Conservation (phyloP, 1,140 invertebrate genomes). For the Drosophila bifasciata region DNA sequence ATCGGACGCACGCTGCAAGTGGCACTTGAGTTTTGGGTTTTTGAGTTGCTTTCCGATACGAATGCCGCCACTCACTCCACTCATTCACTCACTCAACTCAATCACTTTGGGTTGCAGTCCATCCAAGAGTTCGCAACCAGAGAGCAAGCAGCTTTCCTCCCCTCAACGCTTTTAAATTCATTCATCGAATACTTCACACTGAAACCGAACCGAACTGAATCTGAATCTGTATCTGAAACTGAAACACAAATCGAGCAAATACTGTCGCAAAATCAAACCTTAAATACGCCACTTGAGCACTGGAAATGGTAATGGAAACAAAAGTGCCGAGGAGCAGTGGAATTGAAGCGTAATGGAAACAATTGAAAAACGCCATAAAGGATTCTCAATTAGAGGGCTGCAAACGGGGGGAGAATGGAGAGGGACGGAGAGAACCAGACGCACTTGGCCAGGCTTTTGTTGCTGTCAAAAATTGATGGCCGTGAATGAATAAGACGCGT, state of each 20-base stretch:
- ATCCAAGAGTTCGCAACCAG: background rate
- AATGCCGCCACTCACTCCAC: constrained; percentile 45
- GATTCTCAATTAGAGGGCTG: constrained; percentile 75
- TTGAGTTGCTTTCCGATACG: constrained; percentile 42
- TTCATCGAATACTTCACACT: constrained; percentile 30
- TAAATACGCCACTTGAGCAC: constrained; percentile 81
- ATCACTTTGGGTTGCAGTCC: too few relatives aligned
- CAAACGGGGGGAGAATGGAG: background rate
- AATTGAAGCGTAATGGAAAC: constrained; percentile 82
- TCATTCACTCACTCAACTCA: constrained; percentile 1
- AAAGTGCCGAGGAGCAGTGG: constrained; percentile 57
- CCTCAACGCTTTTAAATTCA: constrained; percentile 54
- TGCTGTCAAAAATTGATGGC: constrained; percentile 82
- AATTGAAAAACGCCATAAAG: constrained; percentile 81
- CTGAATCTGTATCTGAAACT: too few relatives aligned
- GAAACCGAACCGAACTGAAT: constrained; percentile 22
- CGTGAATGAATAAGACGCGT: constrained; percentile 73
- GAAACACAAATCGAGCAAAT: constrained; percentile 52
- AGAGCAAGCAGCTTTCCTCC: constrained; percentile 16
- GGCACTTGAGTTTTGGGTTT: constrained; percentile 58
- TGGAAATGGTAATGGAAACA: constrained; percentile 71
- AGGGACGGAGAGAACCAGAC: constrained; percentile 47
- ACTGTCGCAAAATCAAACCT: constrained; percentile 81
- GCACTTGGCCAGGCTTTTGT: constrained; percentile 57
- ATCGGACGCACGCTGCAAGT: constrained; percentile 64